Conservation (phyloP, 2,113 vertebrate species). For the Verasper variegatus region DNA sequence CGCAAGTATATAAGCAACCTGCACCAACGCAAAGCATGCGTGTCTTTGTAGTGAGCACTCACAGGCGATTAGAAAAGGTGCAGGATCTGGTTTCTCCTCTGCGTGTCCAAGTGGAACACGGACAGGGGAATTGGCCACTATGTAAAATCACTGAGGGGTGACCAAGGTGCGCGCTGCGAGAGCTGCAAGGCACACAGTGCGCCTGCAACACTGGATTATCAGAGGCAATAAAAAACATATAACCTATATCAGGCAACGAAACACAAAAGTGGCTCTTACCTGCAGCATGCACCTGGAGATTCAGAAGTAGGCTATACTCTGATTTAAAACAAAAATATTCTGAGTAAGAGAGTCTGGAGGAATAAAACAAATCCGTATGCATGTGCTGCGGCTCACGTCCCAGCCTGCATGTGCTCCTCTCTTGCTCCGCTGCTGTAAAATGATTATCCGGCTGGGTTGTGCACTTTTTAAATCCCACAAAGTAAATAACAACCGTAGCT, state of each 20-base stretch:
- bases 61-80: conserved; percentile 83
- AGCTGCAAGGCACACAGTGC: conserved; percentile 25
- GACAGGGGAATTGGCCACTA: conserved; percentile 65
- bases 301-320: neutral
- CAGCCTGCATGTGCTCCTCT: conserved; percentile 71
- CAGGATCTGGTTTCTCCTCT: conserved; percentile 87
- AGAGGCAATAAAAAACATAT: conserved; percentile 21
- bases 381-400: conserved; percentile 35
- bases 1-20: conserved; percentile 46
- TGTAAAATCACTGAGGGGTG: conserved; percentile 85
- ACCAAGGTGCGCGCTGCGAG: conserved; percentile 58
- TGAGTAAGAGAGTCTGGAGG: neutral
- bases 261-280: conserved; percentile 66
- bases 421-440: conserved; percentile 89
- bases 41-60: conserved; percentile 77
- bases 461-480: conserved; percentile 97
- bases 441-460: conserved; percentile 93
- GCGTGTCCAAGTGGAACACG: conserved; percentile 84
- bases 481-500: conserved; percentile 98
- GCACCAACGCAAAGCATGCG: conserved; percentile 61
- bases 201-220: conserved; percentile 22
- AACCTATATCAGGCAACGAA: neutral
- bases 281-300: conserved; percentile 33
- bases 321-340: conserved; percentile 1
- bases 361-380: conserved; percentile 50